Evolutionary conservation across 2,888 invertebrate genomes (phyloP).

Genomic region (Dione vanillae): DNA sequence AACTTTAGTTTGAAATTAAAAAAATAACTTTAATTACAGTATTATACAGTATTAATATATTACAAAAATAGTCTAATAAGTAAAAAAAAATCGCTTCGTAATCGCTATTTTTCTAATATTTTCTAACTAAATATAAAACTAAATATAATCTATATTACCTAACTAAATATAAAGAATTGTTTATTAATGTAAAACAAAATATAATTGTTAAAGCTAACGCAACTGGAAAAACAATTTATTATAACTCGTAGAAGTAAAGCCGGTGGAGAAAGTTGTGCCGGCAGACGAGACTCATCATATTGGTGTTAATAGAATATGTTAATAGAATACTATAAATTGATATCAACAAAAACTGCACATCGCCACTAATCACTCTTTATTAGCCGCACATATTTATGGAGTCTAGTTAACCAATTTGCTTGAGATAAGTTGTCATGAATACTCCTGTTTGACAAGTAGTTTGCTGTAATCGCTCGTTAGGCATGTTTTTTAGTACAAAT

Average conservation of each 20-base stretch:
- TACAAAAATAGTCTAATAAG: no score
- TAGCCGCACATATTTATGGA: conserved; percentile 18
- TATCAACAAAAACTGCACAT: conserved; percentile 43
- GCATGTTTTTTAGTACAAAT: no score
- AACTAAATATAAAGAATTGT: no score
- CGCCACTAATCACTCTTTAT: conserved; percentile 23
- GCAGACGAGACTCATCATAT: conserved; percentile 54
- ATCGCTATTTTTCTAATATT: no score
- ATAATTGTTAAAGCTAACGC: conserved; percentile 20
- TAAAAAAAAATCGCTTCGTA: no score
- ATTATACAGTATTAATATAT: no score
- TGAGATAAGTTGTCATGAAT: background rate
- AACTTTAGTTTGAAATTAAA: no score
- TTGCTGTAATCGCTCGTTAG: background rate
- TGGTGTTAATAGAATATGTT: conserved; percentile 72
- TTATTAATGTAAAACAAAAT: conserved; percentile 7
- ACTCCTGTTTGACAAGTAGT: background rate
- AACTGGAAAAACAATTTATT: conserved; percentile 30
- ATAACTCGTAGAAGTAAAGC: conserved; percentile 34
- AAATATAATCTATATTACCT: no score
- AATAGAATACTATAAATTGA: conserved; percentile 53
- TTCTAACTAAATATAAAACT: no score
- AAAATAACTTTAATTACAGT: no score
- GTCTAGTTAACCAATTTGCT: conserved; percentile 7
- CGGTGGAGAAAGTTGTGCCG: conserved; percentile 58